Evolutionary conservation across 2,797 vertebrate genomes (phyloP), one percentile per base, ranked within the genome.

Genomic region (Bovichtus diacanthus): DNA sequence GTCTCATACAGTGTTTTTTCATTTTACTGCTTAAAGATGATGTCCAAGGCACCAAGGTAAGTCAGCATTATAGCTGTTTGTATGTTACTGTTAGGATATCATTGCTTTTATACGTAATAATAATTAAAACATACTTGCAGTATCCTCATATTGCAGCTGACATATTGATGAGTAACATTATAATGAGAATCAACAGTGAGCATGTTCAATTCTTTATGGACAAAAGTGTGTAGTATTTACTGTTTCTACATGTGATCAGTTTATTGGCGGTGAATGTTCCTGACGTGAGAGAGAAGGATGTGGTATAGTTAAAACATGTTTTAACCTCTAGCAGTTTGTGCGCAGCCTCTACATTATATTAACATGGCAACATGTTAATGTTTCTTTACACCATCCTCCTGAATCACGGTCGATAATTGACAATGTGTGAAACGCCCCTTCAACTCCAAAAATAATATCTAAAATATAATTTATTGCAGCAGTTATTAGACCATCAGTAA

Each of bases 1-100:
- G 9, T 38, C 12, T 68, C 7, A 11, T 23, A 46, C 1, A 46
- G 9, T 31, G 1, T 46, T 55, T 61, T 53, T 25, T 69, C 2
- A 16, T 49, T 70, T 9, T 16, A 5, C 12, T 25, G 6, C 46
- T 58, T 16, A 34, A 82, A 82, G 61, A 91, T 87, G 78, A 91
- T 88, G 88, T 90, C 90, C 67, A 93, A 79, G 74, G 50, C 53
- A 21, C 87, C 58, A 76, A 83, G 90, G 93, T 94, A 82, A 84
- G 90, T 71, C 18, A 53, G 15, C 44, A 12, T 56, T 61, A 46
- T 29, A 3, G 1, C 7, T 56, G 16, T 21, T 65, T 50, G 2
- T 46, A 9, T 7, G 10, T 29, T 29, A 50, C 25, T 49, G 2
- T 38, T 11, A 44, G 3, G 15, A 11, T 3, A 12, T 12, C 4